Percentiles rank a stretch among this genome's conserved stretches.
Conservation (phyloP, 2,888 invertebrate species). For the Branchipolynoe longqiensis region DNA sequence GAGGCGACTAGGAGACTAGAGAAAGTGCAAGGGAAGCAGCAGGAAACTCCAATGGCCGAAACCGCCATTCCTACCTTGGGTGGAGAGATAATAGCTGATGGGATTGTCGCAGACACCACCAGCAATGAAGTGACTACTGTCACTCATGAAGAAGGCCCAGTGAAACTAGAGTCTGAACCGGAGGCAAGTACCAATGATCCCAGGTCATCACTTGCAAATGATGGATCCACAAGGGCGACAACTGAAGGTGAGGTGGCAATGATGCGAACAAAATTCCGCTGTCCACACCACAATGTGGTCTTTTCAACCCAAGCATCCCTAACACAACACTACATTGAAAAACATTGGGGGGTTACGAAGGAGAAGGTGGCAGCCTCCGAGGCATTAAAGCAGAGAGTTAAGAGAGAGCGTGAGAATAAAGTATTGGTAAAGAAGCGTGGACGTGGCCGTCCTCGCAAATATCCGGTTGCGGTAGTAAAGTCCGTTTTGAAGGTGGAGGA, state of each 20-base stretch:
- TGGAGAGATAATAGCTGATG: too few species aligned
- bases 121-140: too few species aligned
- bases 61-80: too few species aligned
- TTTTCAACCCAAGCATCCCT: slow-evolving; percentile 39
- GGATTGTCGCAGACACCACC: too few species aligned
- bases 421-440: background rate
- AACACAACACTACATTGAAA: slow-evolving; percentile 52
- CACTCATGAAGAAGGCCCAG: too few species aligned
- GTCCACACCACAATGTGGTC: slow-evolving; percentile 16
- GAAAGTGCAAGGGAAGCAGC: background rate
- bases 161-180: too few species aligned
- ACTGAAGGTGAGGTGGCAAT: background rate
- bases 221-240: too few species aligned
- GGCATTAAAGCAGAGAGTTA: background rate
- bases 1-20: background rate
- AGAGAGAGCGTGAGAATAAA: background rate
- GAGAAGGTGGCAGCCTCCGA: slow-evolving; percentile 18
- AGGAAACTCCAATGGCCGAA: background rate
- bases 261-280: background rate
- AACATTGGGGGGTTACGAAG: slow-evolving; percentile 57
- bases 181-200: too few species aligned
- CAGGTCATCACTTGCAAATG: too few species aligned
- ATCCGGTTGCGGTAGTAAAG: background rate
- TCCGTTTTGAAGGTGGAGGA: too few species aligned
- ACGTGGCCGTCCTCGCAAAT: slow-evolving; percentile 19